Conservation (phyloP, 1,140 invertebrate species). For the Drosophila arizonae region DNA sequence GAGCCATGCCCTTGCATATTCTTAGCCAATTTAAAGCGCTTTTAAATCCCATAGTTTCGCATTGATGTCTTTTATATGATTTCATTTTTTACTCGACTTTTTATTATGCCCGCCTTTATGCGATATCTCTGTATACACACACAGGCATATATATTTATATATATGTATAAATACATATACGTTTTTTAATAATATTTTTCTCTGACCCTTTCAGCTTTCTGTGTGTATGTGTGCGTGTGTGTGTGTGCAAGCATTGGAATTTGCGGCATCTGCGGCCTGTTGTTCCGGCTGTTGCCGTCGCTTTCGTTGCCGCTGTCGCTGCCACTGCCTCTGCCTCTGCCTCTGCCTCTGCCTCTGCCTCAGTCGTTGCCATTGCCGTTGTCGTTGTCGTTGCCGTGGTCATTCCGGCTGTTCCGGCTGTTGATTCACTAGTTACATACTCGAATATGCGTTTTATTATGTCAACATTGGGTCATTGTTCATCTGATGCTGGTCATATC, state of each 20-base stretch:
- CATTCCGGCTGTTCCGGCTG: conserved; percentile 39
- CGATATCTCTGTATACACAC: conserved; percentile 23
- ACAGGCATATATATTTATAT: conserved; percentile 7
- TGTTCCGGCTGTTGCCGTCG: conserved; percentile 44
- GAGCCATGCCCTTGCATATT: conserved; percentile 73
- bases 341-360: no score
- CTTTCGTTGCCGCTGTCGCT: not conserved
- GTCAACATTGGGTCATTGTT: conserved; percentile 77
- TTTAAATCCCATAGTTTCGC: conserved; percentile 75
- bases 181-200: conserved; percentile 72
- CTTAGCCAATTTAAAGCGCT: conserved; percentile 73
- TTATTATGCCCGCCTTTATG: conserved; percentile 48
- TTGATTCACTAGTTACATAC: conserved; percentile 65
- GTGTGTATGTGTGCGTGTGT: conserved; percentile 49
- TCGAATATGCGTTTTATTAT: conserved; percentile 74
- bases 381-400: conserved; percentile 1
- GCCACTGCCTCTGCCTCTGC: no score
- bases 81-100: conserved; percentile 57
- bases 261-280: conserved; percentile 75
- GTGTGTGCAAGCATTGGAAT: conserved; percentile 63
- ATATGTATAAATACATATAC: not conserved
- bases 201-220: conserved; percentile 41
- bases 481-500: conserved; percentile 52
- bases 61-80: conserved; percentile 77
- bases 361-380: conserved; percentile 17